Base-by-base conservation (phyloP, 2,113 vertebrate genomes). In the Cephalopterus ornatus region DNA sequence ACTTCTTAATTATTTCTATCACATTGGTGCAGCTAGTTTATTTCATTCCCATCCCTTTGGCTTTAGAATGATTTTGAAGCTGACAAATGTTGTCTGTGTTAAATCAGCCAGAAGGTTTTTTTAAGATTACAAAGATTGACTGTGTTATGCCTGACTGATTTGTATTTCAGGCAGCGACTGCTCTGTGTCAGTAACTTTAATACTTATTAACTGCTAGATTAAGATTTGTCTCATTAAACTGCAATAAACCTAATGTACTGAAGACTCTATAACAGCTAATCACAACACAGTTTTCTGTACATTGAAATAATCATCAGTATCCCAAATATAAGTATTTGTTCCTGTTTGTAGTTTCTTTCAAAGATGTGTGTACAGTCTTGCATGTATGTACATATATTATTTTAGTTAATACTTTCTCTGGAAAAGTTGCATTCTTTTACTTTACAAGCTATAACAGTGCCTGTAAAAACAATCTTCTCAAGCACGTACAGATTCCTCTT, bases 211-310 rank as follows among this genome's bases (percentile, higher is more conserved):
- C 53, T 78, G 39, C 81, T 50, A 55, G 88, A 87, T 78, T 92
- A 89, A 85, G 66, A 74, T 85, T 73, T 96, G 44, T 85, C 67
- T 95, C 77, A 92, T 96, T 94, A 96, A 90, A 50, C 58, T 82
- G 84, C 35, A 95, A 39, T 95, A 75, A 96, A 92, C 59, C 37
- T 87, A 96, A 86, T 65, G 71, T 89, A n/a, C 71, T 89, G 62
- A 46, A 58, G 41, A 93, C 61, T 62, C 41, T 67, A 5, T 72
- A 92, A 75, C n/a, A 84, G 58, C 80, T 91, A 83, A 80, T 80
- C 71, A 53, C 56, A 87, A 52, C 67, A 47, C 17, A 73, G 33
- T 86, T 92, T 93, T 83, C 35, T 95, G 26, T 82, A 24, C 12
- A 23, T 71, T 95, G 81, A 46, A 24, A 22, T 81, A 88, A 81